Conservation (phyloP, 2,888 invertebrate genomes). For the Parnassius mnemosyne region DNA sequence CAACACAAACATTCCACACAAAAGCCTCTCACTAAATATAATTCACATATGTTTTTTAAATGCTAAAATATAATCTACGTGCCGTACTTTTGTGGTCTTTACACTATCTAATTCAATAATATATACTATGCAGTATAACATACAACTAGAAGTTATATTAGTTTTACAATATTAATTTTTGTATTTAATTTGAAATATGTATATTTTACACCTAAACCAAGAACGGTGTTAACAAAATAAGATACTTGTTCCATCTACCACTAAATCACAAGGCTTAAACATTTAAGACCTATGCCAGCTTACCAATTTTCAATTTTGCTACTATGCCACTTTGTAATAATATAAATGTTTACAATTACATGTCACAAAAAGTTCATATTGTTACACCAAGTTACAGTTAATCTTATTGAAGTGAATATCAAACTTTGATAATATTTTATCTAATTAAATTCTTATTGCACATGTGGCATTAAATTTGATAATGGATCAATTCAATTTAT, state of each 20-base stretch:
- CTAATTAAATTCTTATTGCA: conserved; percentile 20
- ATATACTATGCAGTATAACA: conserved; percentile 33
- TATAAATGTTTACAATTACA: not conserved
- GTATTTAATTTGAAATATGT: conserved; percentile 35
- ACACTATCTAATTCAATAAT: conserved; percentile 45
- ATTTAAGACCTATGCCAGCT: conserved; percentile 9
- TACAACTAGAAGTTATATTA: conserved; percentile 45
- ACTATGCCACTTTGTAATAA: conserved; percentile 4
- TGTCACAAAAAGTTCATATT: not conserved
- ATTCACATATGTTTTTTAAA: conserved; percentile 52
- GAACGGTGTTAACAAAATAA: conserved; percentile 34
- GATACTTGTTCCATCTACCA: conserved; percentile 34
- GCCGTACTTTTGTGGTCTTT: conserved; percentile 51
- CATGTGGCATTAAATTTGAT: conserved; percentile 16
- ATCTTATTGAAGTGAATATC: not conserved
- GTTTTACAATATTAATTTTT: conserved; percentile 45
- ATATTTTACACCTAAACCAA: conserved; percentile 43
- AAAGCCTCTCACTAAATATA: conserved; percentile 64
- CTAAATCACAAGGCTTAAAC: conserved; percentile 44
- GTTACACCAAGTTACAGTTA: not conserved
- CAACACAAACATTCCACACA: conserved; percentile 37
- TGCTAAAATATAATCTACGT: conserved; percentile 57
- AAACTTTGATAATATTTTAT: conserved; percentile 1
- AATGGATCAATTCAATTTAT: not conserved
- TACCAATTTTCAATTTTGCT: not conserved